Evolutionary conservation across 2,888 invertebrate genomes (phyloP).

Genomic region (Linnaemya vulpina): DNA sequence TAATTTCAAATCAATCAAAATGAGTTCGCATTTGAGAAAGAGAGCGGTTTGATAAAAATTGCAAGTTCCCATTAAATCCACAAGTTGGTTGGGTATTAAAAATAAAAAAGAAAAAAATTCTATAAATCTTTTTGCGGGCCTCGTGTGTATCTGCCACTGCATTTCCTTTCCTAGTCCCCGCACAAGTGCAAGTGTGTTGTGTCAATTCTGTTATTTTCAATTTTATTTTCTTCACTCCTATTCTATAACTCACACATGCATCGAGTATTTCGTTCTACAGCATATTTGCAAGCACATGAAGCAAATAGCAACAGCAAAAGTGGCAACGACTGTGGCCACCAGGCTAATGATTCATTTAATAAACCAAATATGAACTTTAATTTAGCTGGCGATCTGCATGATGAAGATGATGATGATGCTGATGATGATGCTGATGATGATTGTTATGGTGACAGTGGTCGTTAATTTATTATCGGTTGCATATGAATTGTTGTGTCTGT

Average conservation of each 20-base stretch:
- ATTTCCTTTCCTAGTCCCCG: neutral
- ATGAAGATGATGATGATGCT: slow-evolving; percentile 7
- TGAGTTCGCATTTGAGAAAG: too few species aligned
- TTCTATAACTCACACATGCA: neutral
- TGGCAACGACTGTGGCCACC: neutral
- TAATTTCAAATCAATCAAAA: neutral
- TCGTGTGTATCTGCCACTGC: neutral
- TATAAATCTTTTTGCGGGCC: neutral
- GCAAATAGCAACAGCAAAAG: neutral
- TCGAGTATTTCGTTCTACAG: neutral
- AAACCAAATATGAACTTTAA: slow-evolving; percentile 8
- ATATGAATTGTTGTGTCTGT: slow-evolving; percentile 14
- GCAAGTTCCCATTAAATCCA: too few species aligned
- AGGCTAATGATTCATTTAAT: slow-evolving; percentile 23
- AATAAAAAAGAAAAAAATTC: neutral
- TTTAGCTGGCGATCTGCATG: neutral
- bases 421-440: slow-evolving; percentile 6
- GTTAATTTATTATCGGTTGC: slow-evolving; percentile 32
- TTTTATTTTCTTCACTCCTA: neutral
- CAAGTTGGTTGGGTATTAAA: neutral
- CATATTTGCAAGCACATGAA: slow-evolving; percentile 14
- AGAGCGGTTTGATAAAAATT: too few species aligned
- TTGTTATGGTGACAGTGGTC: neutral
- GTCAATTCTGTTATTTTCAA: neutral
- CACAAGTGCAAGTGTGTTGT: neutral